Evolutionary conservation across 2,888 invertebrate genomes (phyloP).

Genomic region (Mythimna pallens): DNA sequence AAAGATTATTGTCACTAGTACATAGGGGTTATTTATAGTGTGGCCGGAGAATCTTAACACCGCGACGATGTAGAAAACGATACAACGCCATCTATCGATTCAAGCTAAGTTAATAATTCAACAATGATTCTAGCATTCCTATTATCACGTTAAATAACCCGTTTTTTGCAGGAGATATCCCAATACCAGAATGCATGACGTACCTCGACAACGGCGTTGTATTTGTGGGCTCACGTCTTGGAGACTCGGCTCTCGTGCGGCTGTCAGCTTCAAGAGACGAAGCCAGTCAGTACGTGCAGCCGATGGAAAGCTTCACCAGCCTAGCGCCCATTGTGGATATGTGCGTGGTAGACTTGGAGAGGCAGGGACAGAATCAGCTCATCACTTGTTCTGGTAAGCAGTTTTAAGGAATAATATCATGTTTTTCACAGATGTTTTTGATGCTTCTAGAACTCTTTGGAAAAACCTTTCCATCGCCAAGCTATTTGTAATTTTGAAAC

Average conservation of each 20-base stretch:
- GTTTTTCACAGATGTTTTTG: not conserved
- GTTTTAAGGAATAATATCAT: not conserved
- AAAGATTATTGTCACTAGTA: no score
- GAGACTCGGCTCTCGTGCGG: slow-evolving; percentile 98
- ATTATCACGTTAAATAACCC: no score
- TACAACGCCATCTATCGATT: no score
- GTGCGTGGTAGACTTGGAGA: slow-evolving; percentile 98
- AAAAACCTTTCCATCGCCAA: no score
- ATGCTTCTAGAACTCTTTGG: no score
- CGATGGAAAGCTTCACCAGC: slow-evolving; percentile 99
- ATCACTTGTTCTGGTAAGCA: slow-evolving; percentile 98
- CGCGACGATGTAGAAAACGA: no score
- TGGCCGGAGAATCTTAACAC: no score
- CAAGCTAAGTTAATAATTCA: no score
- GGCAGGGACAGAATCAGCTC: slow-evolving; percentile 99
- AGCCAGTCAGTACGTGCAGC: slow-evolving; percentile 96
- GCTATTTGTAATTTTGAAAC: no score
- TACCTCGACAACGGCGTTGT: slow-evolving; percentile 99
- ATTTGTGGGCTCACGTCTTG: slow-evolving; percentile 98
- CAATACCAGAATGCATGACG: slow-evolving; percentile 99
- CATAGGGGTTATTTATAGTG: no score
- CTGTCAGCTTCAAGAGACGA: slow-evolving; percentile 96
- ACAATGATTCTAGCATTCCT: no score
- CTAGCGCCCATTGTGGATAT: slow-evolving; percentile 99
- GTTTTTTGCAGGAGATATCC: slow-evolving; percentile 93